Evolutionary conservation across 1,140 invertebrate genomes (phyloP).

Genomic region (Eumeta japonica): DNA sequence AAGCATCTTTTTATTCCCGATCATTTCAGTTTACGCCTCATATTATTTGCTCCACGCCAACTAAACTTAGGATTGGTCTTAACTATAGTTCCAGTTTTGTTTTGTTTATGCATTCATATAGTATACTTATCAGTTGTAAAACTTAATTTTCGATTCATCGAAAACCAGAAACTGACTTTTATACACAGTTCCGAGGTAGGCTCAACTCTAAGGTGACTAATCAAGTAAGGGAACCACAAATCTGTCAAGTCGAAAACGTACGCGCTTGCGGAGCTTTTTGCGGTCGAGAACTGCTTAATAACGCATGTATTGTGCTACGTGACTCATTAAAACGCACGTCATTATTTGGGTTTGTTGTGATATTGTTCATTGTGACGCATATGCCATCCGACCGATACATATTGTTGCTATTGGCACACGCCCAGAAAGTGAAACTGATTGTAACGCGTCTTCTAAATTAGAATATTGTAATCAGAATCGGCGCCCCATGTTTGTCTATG

Average conservation of each 20-base stretch:
- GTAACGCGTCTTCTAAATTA: not conserved
- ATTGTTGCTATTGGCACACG: conserved; percentile 21
- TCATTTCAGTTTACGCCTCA: too few relatives aligned
- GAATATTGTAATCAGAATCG: not conserved
- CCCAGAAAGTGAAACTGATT: conserved; percentile 31
- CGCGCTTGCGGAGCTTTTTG: too few relatives aligned
- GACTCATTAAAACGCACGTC: conserved; percentile 42
- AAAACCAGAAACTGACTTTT: not conserved
- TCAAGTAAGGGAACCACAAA: too few relatives aligned
- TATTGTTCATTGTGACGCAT: conserved; percentile 42
- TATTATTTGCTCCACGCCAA: too few relatives aligned
- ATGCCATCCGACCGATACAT: conserved; percentile 32
- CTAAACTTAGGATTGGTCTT: too few relatives aligned
- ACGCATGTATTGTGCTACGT: conserved; percentile 53
- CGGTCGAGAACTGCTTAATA: conserved; percentile 19
- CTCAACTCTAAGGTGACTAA: not conserved
- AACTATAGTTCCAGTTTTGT: too few relatives aligned
- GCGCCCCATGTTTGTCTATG: too few relatives aligned
- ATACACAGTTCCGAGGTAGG: not conserved
- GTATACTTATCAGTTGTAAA: not conserved
- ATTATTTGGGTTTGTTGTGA: conserved; percentile 49
- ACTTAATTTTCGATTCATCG: not conserved
- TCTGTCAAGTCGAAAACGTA: not conserved
- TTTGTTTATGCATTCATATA: too few relatives aligned
- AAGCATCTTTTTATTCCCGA: too few relatives aligned